Percentiles rank a stretch among this genome's conserved stretches.
Evolutionary conservation across 2,113 vertebrate species (phyloP).

Genomic region (Malurus melanocephalus): DNA sequence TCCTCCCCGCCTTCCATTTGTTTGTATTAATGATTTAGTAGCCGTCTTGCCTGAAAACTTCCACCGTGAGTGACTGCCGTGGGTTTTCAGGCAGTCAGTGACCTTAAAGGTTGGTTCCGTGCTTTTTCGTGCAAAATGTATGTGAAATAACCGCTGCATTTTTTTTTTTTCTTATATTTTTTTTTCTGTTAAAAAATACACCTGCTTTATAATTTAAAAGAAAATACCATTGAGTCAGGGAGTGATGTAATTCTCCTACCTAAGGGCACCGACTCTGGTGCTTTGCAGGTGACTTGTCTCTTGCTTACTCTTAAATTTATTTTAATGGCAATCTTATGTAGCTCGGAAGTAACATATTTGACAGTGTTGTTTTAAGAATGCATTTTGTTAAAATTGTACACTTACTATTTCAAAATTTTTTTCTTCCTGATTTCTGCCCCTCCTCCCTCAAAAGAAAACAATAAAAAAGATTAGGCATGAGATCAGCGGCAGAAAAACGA

Average conservation of each 20-base stretch:
- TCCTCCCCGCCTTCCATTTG: slow-evolving; percentile 77
- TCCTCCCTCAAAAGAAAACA: slow-evolving; percentile 2
- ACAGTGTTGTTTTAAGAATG: background rate
- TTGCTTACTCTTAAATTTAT: slow-evolving; percentile 71
- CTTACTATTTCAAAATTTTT: background rate
- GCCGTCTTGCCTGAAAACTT: slow-evolving; percentile 81
- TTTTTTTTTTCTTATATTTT: background rate
- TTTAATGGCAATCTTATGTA: slow-evolving; percentile 6
- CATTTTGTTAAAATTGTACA: slow-evolving; percentile 6
- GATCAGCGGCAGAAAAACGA: slow-evolving; percentile 18
- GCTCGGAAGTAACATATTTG: background rate
- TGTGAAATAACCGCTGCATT: slow-evolving; percentile 50
- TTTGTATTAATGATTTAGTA: slow-evolving; percentile 86
- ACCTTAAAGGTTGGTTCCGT: slow-evolving; percentile 75
- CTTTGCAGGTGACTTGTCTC: slow-evolving; percentile 77
- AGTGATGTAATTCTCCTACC: slow-evolving; percentile 70
- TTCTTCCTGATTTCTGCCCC: background rate
- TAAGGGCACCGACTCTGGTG: slow-evolving; percentile 73
- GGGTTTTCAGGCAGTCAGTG: slow-evolving; percentile 75
- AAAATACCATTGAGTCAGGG: slow-evolving; percentile 37
- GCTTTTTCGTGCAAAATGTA: slow-evolving; percentile 57
- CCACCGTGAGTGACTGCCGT: slow-evolving; percentile 71
- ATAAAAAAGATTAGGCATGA: slow-evolving; percentile 43
- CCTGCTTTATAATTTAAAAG: slow-evolving; percentile 64
- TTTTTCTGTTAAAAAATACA: slow-evolving; percentile 11